Evolutionary conservation across 1,140 invertebrate species (phyloP).

Genomic region (Papilio polytes): DNA sequence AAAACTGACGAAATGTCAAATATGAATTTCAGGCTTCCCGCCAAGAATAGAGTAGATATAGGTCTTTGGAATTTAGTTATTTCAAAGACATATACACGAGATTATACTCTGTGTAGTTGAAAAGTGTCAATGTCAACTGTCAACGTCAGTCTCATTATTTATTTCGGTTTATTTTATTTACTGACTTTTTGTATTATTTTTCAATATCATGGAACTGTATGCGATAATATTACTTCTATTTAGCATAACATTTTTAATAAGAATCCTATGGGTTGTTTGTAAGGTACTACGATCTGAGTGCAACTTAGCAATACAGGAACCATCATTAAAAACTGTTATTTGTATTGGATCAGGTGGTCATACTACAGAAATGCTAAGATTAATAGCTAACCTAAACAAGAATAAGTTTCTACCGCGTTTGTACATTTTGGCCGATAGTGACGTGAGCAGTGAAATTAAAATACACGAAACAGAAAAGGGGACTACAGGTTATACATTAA

Average conservation of each 20-base stretch:
- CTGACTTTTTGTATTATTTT: background rate
- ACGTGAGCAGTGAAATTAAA: conserved; percentile 90
- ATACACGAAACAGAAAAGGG: conserved; percentile 79
- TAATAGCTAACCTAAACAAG: conserved; percentile 86
- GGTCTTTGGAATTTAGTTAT: background rate
- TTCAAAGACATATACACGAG: no score
- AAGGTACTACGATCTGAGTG: conserved; percentile 57
- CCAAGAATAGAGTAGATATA: background rate
- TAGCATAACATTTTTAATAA: conserved; percentile 38
- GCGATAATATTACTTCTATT: conserved; percentile 29
- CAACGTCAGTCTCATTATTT: background rate
- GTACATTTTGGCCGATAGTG: conserved; percentile 92
- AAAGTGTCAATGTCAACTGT: background rate
- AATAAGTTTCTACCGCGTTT: conserved; percentile 87
- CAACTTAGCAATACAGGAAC: conserved; percentile 46
- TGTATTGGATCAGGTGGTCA: conserved; percentile 88
- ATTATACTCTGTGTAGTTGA: no score
- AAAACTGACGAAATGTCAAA: conserved; percentile 12
- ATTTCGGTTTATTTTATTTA: background rate
- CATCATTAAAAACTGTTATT: conserved; percentile 67
- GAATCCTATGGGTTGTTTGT: conserved; percentile 58
- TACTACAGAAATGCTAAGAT: conserved; percentile 94
- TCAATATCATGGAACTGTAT: conserved; percentile 26
- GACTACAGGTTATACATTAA: conserved; percentile 81
- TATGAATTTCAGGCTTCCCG: conserved; percentile 25